Conservation (phyloP, 2,797 vertebrate genomes). For the Saxicola maurus region DNA sequence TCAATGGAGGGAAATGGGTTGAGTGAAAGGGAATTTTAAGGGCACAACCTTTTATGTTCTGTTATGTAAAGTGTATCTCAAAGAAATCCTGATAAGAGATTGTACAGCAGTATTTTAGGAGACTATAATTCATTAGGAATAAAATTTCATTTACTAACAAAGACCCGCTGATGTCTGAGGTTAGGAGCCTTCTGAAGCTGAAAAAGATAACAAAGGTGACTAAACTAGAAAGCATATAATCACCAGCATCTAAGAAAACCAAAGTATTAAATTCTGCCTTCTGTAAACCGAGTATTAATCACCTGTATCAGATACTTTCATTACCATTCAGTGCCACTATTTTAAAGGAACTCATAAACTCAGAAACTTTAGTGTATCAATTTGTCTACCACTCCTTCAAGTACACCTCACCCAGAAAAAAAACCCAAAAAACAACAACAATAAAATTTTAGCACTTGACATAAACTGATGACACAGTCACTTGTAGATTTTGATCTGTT, state of each 20-base stretch:
- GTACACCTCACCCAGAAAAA: accelerated
- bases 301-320: not conserved
- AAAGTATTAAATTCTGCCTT: not conserved
- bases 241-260: not conserved
- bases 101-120: not conserved
- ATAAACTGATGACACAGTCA: not conserved
- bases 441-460: not conserved
- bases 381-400: not conserved
- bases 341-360: not conserved
- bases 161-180: not conserved
- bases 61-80: not conserved
- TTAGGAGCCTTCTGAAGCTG: not conserved
- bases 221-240: not conserved
- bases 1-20: not conserved
- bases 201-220: not conserved
- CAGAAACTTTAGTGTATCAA: not conserved
- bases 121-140: not conserved
- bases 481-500: not conserved
- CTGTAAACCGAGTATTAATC: not conserved
- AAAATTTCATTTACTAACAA: not conserved
- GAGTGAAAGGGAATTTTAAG: not conserved
- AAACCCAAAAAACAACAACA: not conserved
- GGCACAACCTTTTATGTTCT: not conserved
- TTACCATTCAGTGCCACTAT: not conserved
- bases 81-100: not conserved